Evolutionary conservation across 2,113 vertebrate genomes (phyloP).

Genomic region (Anoura caudifer): DNA sequence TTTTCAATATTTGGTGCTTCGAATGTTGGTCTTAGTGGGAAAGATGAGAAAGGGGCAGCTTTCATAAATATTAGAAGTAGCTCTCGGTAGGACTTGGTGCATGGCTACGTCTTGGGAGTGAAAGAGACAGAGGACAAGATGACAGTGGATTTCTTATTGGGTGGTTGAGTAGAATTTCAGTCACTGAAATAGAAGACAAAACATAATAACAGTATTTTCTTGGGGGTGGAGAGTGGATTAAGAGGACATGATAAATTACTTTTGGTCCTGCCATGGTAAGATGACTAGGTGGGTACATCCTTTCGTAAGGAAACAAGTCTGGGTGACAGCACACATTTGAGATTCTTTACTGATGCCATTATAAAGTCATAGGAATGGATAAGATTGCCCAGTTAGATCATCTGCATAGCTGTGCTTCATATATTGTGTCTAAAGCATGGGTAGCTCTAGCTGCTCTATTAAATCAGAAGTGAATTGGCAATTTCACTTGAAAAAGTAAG

Average conservation of each 20-base stretch:
- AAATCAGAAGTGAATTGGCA: background rate
- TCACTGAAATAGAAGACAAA: background rate
- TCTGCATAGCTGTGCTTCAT: background rate
- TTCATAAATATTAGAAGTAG: background rate
- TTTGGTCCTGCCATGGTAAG: background rate
- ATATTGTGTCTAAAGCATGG: background rate
- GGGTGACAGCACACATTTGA: background rate
- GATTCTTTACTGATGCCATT: background rate
- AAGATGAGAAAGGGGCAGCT: background rate
- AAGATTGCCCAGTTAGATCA: background rate
- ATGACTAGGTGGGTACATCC: background rate
- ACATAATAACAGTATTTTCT: background rate
- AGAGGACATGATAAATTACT: background rate
- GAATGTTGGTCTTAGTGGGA: background rate
- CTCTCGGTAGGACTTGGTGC: background rate
- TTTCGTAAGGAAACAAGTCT: background rate
- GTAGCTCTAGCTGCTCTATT: background rate
- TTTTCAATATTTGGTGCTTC: background rate
- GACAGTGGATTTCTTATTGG: background rate
- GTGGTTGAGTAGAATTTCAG: background rate
- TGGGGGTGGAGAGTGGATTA: background rate
- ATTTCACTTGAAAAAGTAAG: slow-evolving; percentile 7
- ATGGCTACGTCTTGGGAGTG: background rate
- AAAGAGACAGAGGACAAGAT: background rate
- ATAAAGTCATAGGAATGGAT: background rate